Base-by-base conservation (phyloP, 2,888 invertebrate species). In the Latheticus oryzae region DNA sequence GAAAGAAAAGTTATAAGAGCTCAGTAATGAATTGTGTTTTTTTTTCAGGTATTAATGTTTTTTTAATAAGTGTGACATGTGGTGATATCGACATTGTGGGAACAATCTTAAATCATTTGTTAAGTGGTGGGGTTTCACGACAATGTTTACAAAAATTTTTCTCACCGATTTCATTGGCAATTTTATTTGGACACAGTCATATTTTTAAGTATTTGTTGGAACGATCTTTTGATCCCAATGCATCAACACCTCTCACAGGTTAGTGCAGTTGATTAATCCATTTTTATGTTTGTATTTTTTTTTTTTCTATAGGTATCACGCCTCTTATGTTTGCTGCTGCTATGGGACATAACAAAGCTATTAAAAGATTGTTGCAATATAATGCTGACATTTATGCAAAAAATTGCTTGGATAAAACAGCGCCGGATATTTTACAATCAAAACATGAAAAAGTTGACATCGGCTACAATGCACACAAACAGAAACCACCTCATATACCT, bases 321-420 rank as follows among this genome's bases (percentile, higher is more conserved):
- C 75, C 76, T 2, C 48, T 74, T n/a, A 77, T 76, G 74, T 76
- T 75, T 54, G 75, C 76, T 5, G 68, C 70, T 16, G 71, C 73
- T 11, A 64, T 72, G 58, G 67, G 72, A 40, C 70, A 74, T 58
- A 26, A 51, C 4, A 58, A 64, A 15, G 68, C 70, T 2, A 68
- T 68, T 24, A 58, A 61, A 2, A 30, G 67, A 3, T 62, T 77
- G 16, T 35, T 70, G 4, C 19, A 61, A 28, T 64, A 68, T 15
- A 69, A 72, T 19, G 74, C 72, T 0, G 65, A 73, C 47, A 28
- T 54, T 1, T 52, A 57, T 2, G 13, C 53, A 2, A 70, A 66
- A 50, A 75, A 72, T 45, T 61, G 62, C 26, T 48, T 69, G 28
- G 68, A 65, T 7, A 60, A 64, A 28, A 70, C 71, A 7, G 69